Percentiles rank a stretch among this genome's conserved stretches.
phyloP scores from a whole-genome alignment of 2,113 vertebrate species.

The Himantopus leucocephalus region DNA sequence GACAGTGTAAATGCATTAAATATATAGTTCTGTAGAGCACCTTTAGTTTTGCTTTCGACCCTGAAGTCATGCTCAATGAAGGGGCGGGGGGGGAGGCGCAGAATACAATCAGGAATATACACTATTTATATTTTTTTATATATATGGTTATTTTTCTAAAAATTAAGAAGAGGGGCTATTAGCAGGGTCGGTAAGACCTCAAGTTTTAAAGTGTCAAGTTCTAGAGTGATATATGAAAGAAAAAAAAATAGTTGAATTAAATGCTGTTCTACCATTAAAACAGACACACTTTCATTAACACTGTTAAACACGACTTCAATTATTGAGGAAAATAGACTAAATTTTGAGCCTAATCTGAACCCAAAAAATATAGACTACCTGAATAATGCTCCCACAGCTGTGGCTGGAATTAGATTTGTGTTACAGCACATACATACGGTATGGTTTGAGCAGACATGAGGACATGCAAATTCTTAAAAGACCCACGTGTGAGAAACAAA shows the following conservation, averaged over 20 bases:
- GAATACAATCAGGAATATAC: neutral
- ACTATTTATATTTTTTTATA: neutral
- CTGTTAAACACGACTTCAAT: neutral
- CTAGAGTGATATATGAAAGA: neutral
- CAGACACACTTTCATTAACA: neutral
- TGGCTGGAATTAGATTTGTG: neutral
- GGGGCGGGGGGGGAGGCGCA: fast-evolving
- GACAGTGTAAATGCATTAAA: neutral
- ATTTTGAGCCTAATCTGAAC: neutral
- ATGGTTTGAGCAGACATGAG: neutral
- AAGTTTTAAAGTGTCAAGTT: neutral
- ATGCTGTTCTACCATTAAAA: neutral
- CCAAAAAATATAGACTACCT: neutral
- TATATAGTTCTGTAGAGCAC: neutral
- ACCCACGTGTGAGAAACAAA: neutral
- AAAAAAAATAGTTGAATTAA: neutral
- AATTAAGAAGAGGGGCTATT: neutral
- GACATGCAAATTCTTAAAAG: neutral
- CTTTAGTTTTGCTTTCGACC: neutral
- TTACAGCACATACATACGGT: fast-evolving
- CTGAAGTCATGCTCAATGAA: neutral
- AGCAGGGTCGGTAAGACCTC: neutral
- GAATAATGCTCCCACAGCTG: neutral
- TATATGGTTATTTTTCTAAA: neutral
- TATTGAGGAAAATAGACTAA: neutral